Percentiles rank a stretch among this genome's conserved stretches.
Evolutionary conservation across 2,113 vertebrate genomes (phyloP).

Genomic region (Melierax canorus): DNA sequence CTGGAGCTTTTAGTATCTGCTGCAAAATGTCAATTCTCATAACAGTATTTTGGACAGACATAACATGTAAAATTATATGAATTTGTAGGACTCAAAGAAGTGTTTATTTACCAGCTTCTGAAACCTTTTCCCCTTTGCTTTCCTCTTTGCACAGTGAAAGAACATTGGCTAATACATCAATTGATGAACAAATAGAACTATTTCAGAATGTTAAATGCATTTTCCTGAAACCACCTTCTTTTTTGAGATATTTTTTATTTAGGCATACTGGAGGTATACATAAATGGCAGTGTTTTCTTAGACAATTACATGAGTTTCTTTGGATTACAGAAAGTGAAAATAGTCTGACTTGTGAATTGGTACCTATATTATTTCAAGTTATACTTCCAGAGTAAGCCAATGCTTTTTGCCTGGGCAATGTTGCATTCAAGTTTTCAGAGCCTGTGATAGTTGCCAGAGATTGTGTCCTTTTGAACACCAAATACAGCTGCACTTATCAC

Average conservation of each 20-base stretch:
- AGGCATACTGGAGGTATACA: neutral
- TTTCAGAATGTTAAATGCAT: neutral
- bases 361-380: neutral
- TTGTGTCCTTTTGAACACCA: neutral
- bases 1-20: neutral
- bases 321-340: neutral
- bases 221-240: neutral
- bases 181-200: neutral
- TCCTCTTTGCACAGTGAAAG: neutral
- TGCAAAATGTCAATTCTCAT: neutral
- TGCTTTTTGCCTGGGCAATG: neutral
- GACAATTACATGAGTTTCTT: neutral
- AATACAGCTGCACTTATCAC: neutral
- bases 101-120: neutral
- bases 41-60: neutral
- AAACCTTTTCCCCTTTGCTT: neutral
- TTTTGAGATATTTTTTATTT: neutral
- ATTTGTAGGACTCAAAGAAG: neutral
- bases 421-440: neutral
- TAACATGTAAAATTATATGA: neutral
- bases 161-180: neutral
- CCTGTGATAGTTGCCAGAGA: neutral
- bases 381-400: neutral
- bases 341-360: neutral
- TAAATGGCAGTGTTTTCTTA: neutral